Percentiles rank a stretch among this genome's conserved stretches.
Evolutionary conservation across 2,113 vertebrate species (phyloP).

Genomic region (Accipiter virgatus): DNA sequence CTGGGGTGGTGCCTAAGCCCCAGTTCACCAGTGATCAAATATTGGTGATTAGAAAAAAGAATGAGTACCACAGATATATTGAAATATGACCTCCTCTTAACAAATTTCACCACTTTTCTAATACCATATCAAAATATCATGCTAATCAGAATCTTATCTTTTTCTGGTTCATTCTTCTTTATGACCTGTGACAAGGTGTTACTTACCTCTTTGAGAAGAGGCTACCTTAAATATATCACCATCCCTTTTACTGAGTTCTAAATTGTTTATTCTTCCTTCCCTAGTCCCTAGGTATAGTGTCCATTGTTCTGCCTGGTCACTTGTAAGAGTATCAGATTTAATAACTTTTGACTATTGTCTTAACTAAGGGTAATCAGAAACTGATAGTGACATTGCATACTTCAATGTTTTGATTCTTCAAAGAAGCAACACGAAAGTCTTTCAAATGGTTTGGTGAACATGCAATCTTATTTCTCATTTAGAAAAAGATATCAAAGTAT

Average conservation of each 20-base stretch:
- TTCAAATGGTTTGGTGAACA: not conserved
- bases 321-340: not conserved
- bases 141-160: not conserved
- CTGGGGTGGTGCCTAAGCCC: not conserved
- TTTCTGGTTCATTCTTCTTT: not conserved
- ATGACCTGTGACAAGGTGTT: not conserved
- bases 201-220: not conserved
- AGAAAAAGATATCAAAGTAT: not conserved
- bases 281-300: not conserved
- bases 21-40: not conserved
- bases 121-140: not conserved
- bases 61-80: not conserved
- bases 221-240: not conserved
- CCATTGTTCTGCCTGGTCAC: not conserved
- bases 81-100: not conserved
- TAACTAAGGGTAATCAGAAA: not conserved
- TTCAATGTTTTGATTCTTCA: not conserved
- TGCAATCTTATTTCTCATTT: not conserved
- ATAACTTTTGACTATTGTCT: not conserved
- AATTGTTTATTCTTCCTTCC: not conserved
- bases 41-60: not conserved
- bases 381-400: not conserved
- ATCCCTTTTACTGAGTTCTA: not conserved
- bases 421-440: not conserved
- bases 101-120: not conserved